These are phyloP conservation scores for Dynastes grantii DNA, from an alignment of 2,888 invertebrate genomes.

Conservation along the genomic window DNA sequence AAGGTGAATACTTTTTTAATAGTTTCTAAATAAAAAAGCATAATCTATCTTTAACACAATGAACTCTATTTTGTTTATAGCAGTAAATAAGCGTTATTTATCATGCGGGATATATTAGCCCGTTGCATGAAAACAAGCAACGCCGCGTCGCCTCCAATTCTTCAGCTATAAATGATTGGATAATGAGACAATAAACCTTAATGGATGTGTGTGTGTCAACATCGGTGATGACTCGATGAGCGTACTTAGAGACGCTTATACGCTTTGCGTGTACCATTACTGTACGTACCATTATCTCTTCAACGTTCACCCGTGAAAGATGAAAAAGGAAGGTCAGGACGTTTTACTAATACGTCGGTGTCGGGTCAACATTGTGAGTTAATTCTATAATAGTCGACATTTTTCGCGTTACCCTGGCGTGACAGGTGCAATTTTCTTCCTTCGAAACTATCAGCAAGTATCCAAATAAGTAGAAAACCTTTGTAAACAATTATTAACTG, in stretches of 20 bases:
- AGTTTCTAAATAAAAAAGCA: no score
- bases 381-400: background rate
- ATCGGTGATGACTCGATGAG: background rate
- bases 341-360: background rate
- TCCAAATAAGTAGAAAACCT: background rate
- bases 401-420: background rate
- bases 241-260: background rate
- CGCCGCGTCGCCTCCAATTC: background rate
- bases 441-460: slow-evolving; percentile 2
- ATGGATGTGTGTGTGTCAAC: slow-evolving; percentile 7
- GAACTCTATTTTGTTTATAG: no score
- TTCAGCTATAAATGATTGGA: slow-evolving; percentile 13
- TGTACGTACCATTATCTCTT: background rate
- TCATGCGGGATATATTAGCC: background rate
- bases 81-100: no score
- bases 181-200: slow-evolving; percentile 15
- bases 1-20: no score
- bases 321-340: slow-evolving; percentile 10
- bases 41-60: no score
- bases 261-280: background rate
- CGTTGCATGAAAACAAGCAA: background rate
- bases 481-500: background rate
- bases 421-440: background rate
- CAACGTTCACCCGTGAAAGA: slow-evolving; percentile 6
- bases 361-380: slow-evolving; percentile 1